Evolutionary conservation across 2,113 vertebrate genomes (phyloP), one percentile per base, ranked within the genome.

Genomic region (Theristicus caerulescens): DNA sequence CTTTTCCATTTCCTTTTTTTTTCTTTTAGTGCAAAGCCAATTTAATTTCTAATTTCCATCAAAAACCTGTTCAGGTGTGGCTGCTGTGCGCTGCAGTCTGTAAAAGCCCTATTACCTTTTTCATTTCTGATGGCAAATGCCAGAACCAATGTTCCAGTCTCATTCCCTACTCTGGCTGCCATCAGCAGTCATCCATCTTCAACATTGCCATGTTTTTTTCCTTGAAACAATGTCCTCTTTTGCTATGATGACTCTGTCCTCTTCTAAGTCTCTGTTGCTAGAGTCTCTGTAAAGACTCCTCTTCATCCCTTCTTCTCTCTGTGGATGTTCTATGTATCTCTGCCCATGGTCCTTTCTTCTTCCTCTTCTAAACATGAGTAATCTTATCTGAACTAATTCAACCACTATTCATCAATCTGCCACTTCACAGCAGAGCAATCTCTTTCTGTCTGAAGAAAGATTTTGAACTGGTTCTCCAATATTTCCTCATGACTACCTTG

Each of bases 11-110:
- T 83, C 5, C 26, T 5, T 15, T 26, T 29, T 54, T 0, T 0
- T 9, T 38, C 44, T 82, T 81, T 70, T 55, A 66, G 38, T 66
- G 20, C 10, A 81, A 89, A 94, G 11, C 4, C 69, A 81, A 61
- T 84, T 94, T 93, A 78, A 82, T 74, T 88, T 87, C 65, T 90
- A 44, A 62, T 90, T 96, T 92, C n/a, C 58, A n/a, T 82, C 65
- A 82, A 87, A 95, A 84, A 82, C 12, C 29, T 66, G 19, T 79
- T 87, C 59, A 82, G 57, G 38, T 54, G 44, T 82, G n/a, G 51
- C 73, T 74, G n/a, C 59, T 59, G 25, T 89, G 64, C 13, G 3
- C 17, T 70, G 54, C 51, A 59, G 42, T 87, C 27, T 78, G 71
- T 59, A 74, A 87, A 87, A 94, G 17, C 10, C 11, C 19, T 51